Percentiles rank a stretch among this genome's conserved stretches.
Evolutionary conservation across 2,797 vertebrate species (phyloP).

Genomic region (Malurus leucopterus): DNA sequence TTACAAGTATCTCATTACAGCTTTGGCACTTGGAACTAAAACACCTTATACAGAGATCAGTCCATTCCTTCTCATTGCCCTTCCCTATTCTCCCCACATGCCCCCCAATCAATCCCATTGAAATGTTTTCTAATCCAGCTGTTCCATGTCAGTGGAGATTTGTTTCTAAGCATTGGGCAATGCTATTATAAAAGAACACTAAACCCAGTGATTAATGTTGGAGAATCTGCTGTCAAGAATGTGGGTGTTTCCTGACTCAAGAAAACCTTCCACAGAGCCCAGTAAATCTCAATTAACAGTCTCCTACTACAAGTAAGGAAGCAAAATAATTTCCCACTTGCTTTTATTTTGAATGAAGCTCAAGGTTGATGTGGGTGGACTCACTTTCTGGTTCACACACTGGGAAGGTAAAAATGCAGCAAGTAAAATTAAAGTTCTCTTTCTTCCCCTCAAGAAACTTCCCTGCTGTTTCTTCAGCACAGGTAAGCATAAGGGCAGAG

Average conservation of each 20-base stretch:
- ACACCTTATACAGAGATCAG: background rate
- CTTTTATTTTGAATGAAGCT: background rate
- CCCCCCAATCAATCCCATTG: background rate
- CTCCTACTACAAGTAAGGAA: background rate
- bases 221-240: conserved; percentile 1
- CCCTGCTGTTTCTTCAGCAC: background rate
- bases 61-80: background rate
- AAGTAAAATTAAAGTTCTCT: background rate
- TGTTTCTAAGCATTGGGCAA: conserved; percentile 21
- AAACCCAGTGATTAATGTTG: background rate
- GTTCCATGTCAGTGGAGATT: background rate
- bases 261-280: background rate
- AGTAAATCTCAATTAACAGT: background rate
- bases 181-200: conserved; percentile 12
- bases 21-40: conserved; percentile 5
- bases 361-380: background rate
- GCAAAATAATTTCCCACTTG: background rate
- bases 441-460: background rate
- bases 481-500: background rate
- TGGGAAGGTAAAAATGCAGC: background rate
- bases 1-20: background rate
- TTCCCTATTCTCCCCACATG: background rate
- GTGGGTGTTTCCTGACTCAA: background rate
- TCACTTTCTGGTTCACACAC: background rate
- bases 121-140: conserved; percentile 2